Evolutionary conservation across 2,888 invertebrate species (phyloP).

Genomic region (Heliconius sara): DNA sequence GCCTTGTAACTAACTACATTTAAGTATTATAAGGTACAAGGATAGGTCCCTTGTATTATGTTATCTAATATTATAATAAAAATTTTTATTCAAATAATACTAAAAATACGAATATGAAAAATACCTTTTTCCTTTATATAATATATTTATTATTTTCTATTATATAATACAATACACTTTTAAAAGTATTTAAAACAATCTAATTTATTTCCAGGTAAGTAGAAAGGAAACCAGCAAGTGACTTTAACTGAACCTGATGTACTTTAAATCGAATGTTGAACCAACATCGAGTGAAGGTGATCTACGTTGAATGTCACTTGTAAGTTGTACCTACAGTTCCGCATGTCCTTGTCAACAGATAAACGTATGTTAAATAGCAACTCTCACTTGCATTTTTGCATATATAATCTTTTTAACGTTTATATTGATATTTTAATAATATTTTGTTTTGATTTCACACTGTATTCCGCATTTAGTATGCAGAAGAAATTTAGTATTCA

Average conservation of each 20-base stretch:
- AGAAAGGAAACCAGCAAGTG: conserved; percentile 34
- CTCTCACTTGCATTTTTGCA: not conserved
- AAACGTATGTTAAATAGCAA: conserved; percentile 29
- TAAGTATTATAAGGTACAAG: too few species aligned
- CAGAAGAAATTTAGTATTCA: too few species aligned
- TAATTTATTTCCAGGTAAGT: conserved; percentile 56
- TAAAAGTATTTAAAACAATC: not conserved
- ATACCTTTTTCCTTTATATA: too few species aligned
- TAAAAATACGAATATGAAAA: too few species aligned
- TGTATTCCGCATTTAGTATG: too few species aligned
- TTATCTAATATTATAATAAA: too few species aligned
- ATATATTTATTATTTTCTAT: too few species aligned
- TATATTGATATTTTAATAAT: not conserved
- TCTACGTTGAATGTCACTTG: conserved; percentile 67
- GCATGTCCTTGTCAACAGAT: conserved; percentile 60
- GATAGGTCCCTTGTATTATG: too few species aligned
- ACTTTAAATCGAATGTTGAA: not conserved
- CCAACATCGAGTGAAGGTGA: conserved; percentile 57
- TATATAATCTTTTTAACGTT: not conserved
- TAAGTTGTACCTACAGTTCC: conserved; percentile 63
- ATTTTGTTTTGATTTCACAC: not conserved
- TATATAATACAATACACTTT: not conserved
- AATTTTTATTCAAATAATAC: too few species aligned
- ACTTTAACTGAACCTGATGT: conserved; percentile 28
- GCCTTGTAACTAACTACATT: too few species aligned